These are phyloP conservation scores for Thamnophis elegans DNA, from an alignment of 2,797 vertebrate species.

Conservation along the genomic window DNA sequence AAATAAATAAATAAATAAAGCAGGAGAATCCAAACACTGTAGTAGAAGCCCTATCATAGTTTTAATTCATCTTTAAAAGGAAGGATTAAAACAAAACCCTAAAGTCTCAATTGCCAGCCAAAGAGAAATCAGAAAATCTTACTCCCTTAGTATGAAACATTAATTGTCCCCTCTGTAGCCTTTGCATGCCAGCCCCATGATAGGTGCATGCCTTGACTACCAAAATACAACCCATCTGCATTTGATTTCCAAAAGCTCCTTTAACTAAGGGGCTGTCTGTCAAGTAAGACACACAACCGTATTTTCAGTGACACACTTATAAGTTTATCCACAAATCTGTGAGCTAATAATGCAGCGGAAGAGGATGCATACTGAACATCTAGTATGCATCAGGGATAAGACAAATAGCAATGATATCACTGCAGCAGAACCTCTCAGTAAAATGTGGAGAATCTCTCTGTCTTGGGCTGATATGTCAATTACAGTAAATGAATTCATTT, in stretches of 20 bases:
- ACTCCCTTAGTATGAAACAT: not conserved
- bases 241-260: not conserved
- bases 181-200: not conserved
- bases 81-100: not conserved
- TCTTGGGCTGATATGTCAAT: not conserved
- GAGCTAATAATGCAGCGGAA: not conserved
- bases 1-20: not conserved
- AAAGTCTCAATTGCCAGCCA: not conserved
- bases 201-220: not conserved
- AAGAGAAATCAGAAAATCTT: not conserved
- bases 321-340: not conserved
- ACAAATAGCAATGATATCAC: not conserved
- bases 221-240: not conserved
- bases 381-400: not conserved
- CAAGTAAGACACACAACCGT: not conserved
- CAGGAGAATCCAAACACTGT: not conserved
- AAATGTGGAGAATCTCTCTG: not conserved
- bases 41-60: not conserved
- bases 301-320: not conserved
- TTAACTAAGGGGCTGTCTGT: not conserved
- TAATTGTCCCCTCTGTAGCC: not conserved
- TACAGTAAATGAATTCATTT: not conserved
- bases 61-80: not conserved
- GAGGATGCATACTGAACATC: not conserved
- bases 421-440: not conserved